Evolutionary conservation across 2,888 invertebrate genomes (phyloP), one percentile per base, ranked within the genome.

Genomic region (Campoplex capitator): DNA sequence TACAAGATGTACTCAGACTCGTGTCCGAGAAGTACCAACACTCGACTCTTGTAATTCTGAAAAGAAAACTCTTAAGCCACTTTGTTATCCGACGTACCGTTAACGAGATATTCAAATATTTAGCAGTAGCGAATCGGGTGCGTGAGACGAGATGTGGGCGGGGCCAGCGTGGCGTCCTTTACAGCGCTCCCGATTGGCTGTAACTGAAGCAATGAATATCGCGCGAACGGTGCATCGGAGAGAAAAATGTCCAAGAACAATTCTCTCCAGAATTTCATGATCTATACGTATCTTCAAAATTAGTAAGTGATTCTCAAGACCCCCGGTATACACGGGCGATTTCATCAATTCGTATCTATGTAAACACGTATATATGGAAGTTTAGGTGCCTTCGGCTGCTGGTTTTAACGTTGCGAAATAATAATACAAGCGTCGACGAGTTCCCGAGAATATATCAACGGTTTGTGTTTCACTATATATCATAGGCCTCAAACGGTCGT

Each of bases 361-460:
- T 42, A 54, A 23, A 28, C 23, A 42, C 35, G 35, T 56, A 75
- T 48, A 54, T 54, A 35, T 56, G 70, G 67, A 62, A 58, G 73
- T 35, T 51, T 62, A 38, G 58, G 70, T 75, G 71, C 80, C 75
- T 82, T 82, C 75, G 68, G 75, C 67, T 82, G 58, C 56, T 76
- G 82, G 82, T 82, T 80, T 80, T 67, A 70, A 76, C 62, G 80
- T 84, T 84, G 80, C 84, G 84, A 80, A 84, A 80, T 62, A 23
- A 54, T 51, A 78, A 42, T 73, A 73, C 62, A 76, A 62, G 38
- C 65, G 83, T 83, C 68, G 71, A 81, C 70, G 38, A 38, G 58
- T 68, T 83, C 62, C 62, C 51, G 62, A 62, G 80, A 54, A 54
- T 70, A 74, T 81, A 81, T 81, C 28, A 65, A 81, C 42, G 75